These are phyloP conservation scores for Caenorhabditis wallacei DNA, from an alignment of 2,888 invertebrate species.

Conservation along the genomic window DNA sequence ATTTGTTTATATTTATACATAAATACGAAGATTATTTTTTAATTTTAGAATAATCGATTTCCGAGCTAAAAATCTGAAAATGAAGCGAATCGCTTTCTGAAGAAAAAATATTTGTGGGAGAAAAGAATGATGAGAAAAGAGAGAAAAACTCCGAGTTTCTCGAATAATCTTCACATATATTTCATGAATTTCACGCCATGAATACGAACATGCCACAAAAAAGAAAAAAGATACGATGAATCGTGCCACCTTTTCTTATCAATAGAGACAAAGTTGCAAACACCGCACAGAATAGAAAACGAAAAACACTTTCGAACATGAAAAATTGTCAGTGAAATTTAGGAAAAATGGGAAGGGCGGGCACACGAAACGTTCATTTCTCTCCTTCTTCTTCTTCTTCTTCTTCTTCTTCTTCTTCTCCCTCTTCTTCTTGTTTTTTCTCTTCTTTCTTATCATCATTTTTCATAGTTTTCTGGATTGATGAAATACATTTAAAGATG, in stretches of 20 bases:
- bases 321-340: neutral
- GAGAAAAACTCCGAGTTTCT: neutral
- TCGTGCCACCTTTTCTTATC: slow-evolving; percentile 64
- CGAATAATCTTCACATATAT: neutral
- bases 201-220: slow-evolving; percentile 56
- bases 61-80: too few species aligned
- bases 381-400: slow-evolving; percentile 9
- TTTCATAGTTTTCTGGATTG: slow-evolving; percentile 38
- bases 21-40: too few species aligned
- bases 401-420: slow-evolving; percentile 3
- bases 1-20: too few species aligned
- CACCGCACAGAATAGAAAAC: slow-evolving; percentile 40
- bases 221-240: slow-evolving; percentile 41
- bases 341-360: slow-evolving; percentile 2
- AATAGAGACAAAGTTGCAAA: slow-evolving; percentile 43
- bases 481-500: slow-evolving; percentile 55
- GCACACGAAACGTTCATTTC: slow-evolving; percentile 36
- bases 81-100: too few species aligned
- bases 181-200: slow-evolving; percentile 21
- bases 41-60: too few species aligned
- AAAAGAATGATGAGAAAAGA: neutral
- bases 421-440: slow-evolving; percentile 10
- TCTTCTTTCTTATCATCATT: slow-evolving; percentile 6
- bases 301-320: slow-evolving; percentile 26
- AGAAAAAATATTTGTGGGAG: neutral